A percentile compares a stretch with the other conserved stretches of the same genome.
These are phyloP conservation scores for Phymanthus crucifer DNA, from an alignment of 92 coral and sea anemone species.

Conservation along the genomic window DNA sequence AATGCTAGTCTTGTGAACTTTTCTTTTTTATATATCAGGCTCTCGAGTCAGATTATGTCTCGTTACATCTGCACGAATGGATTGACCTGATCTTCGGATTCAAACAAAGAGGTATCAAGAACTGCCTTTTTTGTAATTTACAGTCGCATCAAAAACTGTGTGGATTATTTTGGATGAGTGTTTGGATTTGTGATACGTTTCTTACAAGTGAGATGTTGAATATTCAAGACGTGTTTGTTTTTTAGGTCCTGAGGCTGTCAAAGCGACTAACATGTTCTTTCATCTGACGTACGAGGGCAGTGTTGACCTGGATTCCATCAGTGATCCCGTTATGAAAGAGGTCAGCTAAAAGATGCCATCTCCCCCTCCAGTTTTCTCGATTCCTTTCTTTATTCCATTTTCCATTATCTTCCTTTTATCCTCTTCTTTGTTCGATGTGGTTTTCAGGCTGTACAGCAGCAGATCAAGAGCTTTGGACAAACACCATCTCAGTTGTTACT, in stretches of 20 bases:
- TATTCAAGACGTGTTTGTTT: conserved; percentile 9
- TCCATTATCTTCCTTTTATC: background rate
- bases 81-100: conserved; percentile 95
- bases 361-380: background rate
- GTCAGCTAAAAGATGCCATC: conserved; percentile 24
- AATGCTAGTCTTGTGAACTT: background rate
- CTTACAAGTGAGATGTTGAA: background rate
- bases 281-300: conserved; percentile 95
- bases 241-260: conserved; percentile 90
- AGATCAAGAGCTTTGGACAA: conserved; percentile 97
- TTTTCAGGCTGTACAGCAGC: conserved; percentile 94
- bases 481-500: conserved; percentile 90
- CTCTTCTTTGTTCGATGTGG: background rate
- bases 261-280: conserved; percentile 93
- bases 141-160: no score
- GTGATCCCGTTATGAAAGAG: conserved; percentile 91
- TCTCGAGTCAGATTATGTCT: conserved; percentile 89
- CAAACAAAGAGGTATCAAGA: conserved; percentile 91
- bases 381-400: background rate
- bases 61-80: conserved; percentile 91
- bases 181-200: no score
- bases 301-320: conserved; percentile 89
- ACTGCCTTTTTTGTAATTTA: no score
- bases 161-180: no score
- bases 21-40: conserved; percentile 53